Evolutionary conservation across 2,797 vertebrate species (phyloP).

Genomic region (Pipistrellus pygmaeus): DNA sequence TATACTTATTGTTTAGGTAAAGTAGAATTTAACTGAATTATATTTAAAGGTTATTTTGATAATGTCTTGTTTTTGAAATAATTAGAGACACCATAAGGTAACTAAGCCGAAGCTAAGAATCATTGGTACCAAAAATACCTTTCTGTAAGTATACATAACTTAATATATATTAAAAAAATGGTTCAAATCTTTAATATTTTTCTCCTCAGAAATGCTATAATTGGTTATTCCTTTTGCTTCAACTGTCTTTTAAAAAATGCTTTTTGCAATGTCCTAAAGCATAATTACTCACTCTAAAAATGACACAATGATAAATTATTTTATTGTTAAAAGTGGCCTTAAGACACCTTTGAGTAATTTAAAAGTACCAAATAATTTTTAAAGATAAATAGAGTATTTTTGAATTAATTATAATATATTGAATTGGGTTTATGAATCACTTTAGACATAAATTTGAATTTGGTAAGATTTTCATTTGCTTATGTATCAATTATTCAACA

Average conservation of each 20-base stretch:
- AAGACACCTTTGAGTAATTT: slow-evolving; percentile 34
- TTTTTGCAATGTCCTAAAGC: slow-evolving; percentile 13
- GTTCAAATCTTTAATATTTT: background rate
- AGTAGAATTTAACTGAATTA: slow-evolving; percentile 3
- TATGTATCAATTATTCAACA: background rate
- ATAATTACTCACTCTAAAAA: background rate
- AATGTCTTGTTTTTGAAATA: background rate
- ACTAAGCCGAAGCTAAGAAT: background rate
- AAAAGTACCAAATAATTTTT: slow-evolving; percentile 8
- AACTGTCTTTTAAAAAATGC: background rate
- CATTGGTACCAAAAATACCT: background rate
- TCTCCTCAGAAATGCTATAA: background rate
- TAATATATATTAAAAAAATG: slow-evolving; percentile 1
- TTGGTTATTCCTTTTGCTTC: background rate
- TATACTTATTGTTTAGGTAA: background rate
- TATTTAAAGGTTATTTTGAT: background rate
- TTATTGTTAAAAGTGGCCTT: background rate
- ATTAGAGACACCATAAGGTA: background rate
- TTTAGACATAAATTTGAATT: background rate
- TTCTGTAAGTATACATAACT: background rate
- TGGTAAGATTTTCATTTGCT: background rate
- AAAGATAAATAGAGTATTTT: background rate
- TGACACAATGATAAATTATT: background rate
- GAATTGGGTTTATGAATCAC: background rate
- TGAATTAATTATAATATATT: slow-evolving; percentile 42